phyloP scores from a whole-genome alignment of 64 coral and sea anemone species.

The Hydrozoanthus tunicans region DNA sequence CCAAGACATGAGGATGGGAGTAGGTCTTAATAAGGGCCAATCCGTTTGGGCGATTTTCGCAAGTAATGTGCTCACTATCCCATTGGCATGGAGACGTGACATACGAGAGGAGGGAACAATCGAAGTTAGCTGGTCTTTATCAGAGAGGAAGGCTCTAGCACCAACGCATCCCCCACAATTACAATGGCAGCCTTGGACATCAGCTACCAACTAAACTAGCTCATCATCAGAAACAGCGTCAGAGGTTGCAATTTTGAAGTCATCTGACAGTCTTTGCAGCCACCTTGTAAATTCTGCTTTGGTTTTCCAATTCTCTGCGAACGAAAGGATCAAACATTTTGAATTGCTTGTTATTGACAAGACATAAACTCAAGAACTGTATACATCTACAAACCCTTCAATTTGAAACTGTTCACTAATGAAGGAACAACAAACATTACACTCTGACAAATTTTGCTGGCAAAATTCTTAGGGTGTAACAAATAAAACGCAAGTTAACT shows the following conservation, averaged over 20 bases:
- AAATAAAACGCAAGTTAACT: neutral
- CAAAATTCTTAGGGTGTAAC: constrained; percentile 7
- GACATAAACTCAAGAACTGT: constrained; percentile 10
- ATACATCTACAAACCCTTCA: constrained; percentile 30
- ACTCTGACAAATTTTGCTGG: neutral
- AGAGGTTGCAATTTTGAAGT: neutral
- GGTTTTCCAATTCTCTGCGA: constrained; percentile 32
- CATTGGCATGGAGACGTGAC: constrained; percentile 26
- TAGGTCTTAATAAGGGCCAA: neutral
- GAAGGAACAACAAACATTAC: constrained; percentile 15
- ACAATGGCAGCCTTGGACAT: neutral
- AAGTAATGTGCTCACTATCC: neutral
- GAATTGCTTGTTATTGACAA: constrained; percentile 15
- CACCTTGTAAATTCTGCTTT: constrained; percentile 25
- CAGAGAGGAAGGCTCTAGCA: neutral
- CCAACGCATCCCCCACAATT: constrained; percentile 22
- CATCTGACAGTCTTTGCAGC: constrained; percentile 22
- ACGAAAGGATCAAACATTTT: constrained; percentile 32
- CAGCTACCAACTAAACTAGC: constrained; percentile 13
- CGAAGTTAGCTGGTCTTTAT: constrained; percentile 11
- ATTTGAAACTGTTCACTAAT: neutral
- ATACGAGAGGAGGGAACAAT: neutral
- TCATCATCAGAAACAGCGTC: too few species aligned
- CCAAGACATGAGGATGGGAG: neutral
- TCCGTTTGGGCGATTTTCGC: neutral